A percentile compares a stretch with the other conserved stretches of the same genome.
Evolutionary conservation across 2,888 invertebrate species (phyloP).

Genomic region (Agrochola litura): DNA sequence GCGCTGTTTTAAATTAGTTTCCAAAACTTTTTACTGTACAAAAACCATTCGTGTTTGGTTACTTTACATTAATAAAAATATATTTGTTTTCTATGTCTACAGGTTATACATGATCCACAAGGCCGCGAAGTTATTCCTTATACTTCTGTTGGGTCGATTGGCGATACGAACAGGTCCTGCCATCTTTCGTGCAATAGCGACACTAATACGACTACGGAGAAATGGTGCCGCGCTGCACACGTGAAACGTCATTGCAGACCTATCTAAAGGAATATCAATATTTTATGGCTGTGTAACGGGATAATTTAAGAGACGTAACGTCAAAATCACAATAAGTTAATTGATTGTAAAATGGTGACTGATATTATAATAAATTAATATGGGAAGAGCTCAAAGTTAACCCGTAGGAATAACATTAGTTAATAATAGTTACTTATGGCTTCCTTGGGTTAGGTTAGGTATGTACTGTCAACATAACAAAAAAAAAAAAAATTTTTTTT

Average conservation of each 20-base stretch:
- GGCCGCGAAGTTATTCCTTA: conserved; percentile 21
- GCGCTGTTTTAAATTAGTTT: neutral
- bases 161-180: conserved; percentile 45
- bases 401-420: too few species aligned
- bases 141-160: conserved; percentile 23
- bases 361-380: neutral
- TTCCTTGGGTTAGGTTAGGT: neutral
- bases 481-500: too few species aligned
- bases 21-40: neutral
- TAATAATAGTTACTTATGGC: neutral
- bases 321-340: conserved; percentile 14
- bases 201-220: conserved; percentile 29
- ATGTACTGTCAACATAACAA: neutral
- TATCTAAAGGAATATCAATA: neutral
- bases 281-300: neutral
- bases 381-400: conserved; percentile 7
- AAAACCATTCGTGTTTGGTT: neutral
- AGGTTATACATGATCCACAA: conserved; percentile 53
- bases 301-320: neutral
- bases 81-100: neutral
- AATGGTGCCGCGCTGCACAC: neutral
- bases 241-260: neutral
- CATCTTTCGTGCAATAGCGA: conserved; percentile 49
- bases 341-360: conserved; percentile 28
- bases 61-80: neutral